Percentiles rank a stretch among this genome's conserved stretches.
Conservation (phyloP, 2,888 invertebrate species). For the Petrophora chlorosata region DNA sequence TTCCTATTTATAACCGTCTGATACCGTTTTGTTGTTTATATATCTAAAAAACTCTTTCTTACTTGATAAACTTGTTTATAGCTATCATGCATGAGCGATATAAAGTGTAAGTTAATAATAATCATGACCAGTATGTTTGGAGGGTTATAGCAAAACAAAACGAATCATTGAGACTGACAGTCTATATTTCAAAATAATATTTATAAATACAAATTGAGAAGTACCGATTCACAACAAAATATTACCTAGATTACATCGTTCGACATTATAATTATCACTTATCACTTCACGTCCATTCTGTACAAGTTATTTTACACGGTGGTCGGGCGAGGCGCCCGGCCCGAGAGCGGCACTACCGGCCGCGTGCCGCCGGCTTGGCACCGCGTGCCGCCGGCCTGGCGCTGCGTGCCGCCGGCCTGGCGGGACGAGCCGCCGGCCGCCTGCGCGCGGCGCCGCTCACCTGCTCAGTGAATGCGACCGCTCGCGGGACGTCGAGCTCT, state of each 20-base stretch:
- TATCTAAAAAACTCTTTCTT: too few relatives aligned
- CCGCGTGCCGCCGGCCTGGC: slow-evolving; percentile 9
- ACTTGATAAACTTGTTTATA: too few relatives aligned
- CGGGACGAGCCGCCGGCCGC: slow-evolving; percentile 6
- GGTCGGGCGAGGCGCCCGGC: slow-evolving; percentile 23
- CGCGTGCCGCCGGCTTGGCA: slow-evolving; percentile 35
- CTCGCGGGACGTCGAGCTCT: slow-evolving; percentile 66
- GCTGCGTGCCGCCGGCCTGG: slow-evolving; percentile 13
- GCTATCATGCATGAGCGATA: too few relatives aligned
- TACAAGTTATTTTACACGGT: slow-evolving; percentile 49
- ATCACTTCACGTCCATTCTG: slow-evolving; percentile 73
- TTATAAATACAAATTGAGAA: slow-evolving; percentile 84
- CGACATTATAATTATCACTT: slow-evolving; percentile 79
- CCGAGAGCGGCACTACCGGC: slow-evolving; percentile 24
- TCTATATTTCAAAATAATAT: slow-evolving; percentile 78
- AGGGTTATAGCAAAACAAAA: slow-evolving; percentile 46
- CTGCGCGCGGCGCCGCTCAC: slow-evolving; percentile 77
- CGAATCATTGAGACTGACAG: slow-evolving; percentile 66
- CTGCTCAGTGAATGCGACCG: slow-evolving; percentile 87
- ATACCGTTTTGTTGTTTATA: too few relatives aligned
- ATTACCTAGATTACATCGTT: slow-evolving; percentile 77
- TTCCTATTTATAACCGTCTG: too few relatives aligned
- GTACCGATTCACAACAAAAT: slow-evolving; percentile 82
- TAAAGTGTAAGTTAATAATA: too few relatives aligned
- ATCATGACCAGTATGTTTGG: too few relatives aligned